phyloP scores from a whole-genome alignment of 2,113 vertebrate genomes.

The Albula glossodonta region DNA sequence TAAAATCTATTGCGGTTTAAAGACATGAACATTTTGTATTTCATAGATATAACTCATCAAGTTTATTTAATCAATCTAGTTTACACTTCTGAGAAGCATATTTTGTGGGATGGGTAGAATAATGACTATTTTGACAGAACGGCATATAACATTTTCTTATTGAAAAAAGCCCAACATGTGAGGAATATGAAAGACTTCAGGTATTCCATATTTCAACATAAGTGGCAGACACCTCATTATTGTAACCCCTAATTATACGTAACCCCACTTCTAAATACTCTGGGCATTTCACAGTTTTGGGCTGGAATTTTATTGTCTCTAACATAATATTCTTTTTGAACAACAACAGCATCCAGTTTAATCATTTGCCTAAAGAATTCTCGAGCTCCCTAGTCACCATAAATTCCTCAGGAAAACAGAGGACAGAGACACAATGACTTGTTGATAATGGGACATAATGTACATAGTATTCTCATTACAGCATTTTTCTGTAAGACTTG shows the following conservation, averaged over 20 bases:
- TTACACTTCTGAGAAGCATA: too few species aligned
- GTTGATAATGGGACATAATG: conserved; percentile 18
- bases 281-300: not conserved
- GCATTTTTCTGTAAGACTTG: not conserved
- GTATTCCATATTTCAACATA: not conserved
- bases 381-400: not conserved
- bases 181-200: not conserved
- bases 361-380: conserved; percentile 15
- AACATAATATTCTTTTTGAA: conserved; percentile 20
- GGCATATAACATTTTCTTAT: not conserved
- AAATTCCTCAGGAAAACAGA: not conserved
- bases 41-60: too few species aligned
- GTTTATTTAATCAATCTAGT: too few species aligned
- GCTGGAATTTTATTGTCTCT: conserved; percentile 22
- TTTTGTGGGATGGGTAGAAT: too few species aligned
- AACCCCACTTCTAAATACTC: not conserved
- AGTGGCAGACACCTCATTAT: conserved; percentile 9
- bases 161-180: not conserved
- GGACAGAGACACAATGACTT: conserved; percentile 15
- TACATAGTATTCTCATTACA: conserved; percentile 26
- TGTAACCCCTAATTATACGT: too few species aligned
- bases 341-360: conserved; percentile 28
- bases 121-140: too few species aligned
- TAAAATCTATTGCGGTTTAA: too few species aligned
- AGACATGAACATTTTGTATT: too few species aligned